These are phyloP conservation scores for Netelia virgata DNA, from an alignment of 2,888 invertebrate genomes.

Conservation along the genomic window DNA sequence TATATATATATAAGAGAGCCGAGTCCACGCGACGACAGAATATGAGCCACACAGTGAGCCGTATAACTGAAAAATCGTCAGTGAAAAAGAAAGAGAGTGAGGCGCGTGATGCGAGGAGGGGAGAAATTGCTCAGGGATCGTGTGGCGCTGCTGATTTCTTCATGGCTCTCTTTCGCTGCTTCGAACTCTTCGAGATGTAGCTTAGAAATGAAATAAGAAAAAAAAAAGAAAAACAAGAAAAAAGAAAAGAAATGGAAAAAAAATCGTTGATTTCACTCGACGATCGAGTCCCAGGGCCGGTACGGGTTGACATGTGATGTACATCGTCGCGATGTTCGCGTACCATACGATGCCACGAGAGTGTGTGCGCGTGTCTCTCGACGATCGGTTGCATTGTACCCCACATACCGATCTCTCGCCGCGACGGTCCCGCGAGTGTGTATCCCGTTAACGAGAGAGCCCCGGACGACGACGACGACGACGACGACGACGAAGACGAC, in stretches of 20 bases:
- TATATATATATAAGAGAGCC: slow-evolving; percentile 18
- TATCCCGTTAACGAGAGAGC: slow-evolving; percentile 71
- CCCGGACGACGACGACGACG: slow-evolving; percentile 32
- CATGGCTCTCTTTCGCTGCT: slow-evolving; percentile 50
- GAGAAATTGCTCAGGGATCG: slow-evolving; percentile 25
- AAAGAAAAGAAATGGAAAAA: slow-evolving; percentile 54
- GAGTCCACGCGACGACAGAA: slow-evolving; percentile 43
- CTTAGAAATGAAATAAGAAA: slow-evolving; percentile 23
- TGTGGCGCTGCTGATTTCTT: slow-evolving; percentile 53
- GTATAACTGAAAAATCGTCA: slow-evolving; percentile 39
- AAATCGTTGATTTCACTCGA: slow-evolving; percentile 83
- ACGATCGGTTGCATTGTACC: slow-evolving; percentile 73
- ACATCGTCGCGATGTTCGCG: slow-evolving; percentile 70
- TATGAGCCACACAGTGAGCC: slow-evolving; percentile 42
- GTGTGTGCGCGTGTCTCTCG: slow-evolving; percentile 68
- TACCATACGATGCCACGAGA: slow-evolving; percentile 53
- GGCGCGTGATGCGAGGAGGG: neutral
- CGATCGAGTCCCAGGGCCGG: slow-evolving; percentile 71
- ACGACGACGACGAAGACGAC: slow-evolving; percentile 44
- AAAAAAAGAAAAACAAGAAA: slow-evolving; percentile 68
- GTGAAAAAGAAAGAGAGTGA: slow-evolving; percentile 13
- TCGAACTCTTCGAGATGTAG: slow-evolving; percentile 20
- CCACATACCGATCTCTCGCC: slow-evolving; percentile 71
- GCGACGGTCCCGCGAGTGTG: slow-evolving; percentile 51
- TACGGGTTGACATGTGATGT: slow-evolving; percentile 80